These are phyloP conservation scores for Pelvicachromis taeniatus DNA, from an alignment of 2,113 vertebrate genomes.

Conservation along the genomic window DNA sequence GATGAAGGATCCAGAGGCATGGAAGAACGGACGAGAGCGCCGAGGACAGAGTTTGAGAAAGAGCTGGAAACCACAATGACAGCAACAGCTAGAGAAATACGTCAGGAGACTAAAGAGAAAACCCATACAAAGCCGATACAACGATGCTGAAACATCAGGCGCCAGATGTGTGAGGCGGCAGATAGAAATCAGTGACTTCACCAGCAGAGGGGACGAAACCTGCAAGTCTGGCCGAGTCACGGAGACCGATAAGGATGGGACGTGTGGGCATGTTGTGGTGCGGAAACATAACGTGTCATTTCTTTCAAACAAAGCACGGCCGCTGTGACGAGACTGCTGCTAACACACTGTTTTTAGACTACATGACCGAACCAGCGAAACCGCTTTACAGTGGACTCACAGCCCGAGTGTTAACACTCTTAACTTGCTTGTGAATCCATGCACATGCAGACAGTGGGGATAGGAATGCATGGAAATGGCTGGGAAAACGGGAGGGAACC, in stretches of 20 bases:
- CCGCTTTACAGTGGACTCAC: background rate
- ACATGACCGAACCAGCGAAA: background rate
- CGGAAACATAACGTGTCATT: background rate
- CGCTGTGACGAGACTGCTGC: background rate
- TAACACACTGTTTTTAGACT: background rate
- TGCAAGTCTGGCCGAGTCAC: background rate
- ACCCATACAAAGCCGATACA: background rate
- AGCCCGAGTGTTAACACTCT: background rate
- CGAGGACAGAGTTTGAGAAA: background rate
- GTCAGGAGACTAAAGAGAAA: background rate
- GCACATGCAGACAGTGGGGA: background rate
- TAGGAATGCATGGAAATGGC: background rate
- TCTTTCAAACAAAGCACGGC: background rate
- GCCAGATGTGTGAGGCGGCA: background rate
- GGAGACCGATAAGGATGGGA: conserved; percentile 34
- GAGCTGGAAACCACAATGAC: background rate
- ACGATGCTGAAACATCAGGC: background rate
- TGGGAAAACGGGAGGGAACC: background rate
- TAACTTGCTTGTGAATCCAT: background rate
- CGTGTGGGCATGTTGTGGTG: conserved; percentile 30
- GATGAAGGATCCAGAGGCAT: too few relatives aligned
- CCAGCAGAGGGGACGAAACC: conserved; percentile 4
- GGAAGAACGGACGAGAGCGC: background rate
- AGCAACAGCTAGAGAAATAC: background rate
- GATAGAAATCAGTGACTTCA: conserved; percentile 31